phyloP scores from a whole-genome alignment of 2,888 invertebrate species.

The Caenorhabditis angaria region DNA sequence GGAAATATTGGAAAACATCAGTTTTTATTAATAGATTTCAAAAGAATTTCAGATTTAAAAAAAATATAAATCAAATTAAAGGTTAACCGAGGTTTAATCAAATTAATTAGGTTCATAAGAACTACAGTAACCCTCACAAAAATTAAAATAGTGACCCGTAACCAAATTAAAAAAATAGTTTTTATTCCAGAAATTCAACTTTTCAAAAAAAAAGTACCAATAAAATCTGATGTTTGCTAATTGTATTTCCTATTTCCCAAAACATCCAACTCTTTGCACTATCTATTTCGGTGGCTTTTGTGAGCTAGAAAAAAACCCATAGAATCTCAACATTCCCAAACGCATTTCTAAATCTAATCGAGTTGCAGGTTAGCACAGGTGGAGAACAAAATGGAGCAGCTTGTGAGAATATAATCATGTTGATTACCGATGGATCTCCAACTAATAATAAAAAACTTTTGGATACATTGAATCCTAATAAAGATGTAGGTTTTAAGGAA shows the following conservation, averaged over 20 bases:
- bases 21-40: too few relatives aligned
- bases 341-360: too few relatives aligned
- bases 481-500: constrained; percentile 71
- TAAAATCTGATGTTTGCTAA: constrained; percentile 1
- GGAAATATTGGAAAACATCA: neutral
- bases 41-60: too few relatives aligned
- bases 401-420: constrained; percentile 98
- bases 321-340: neutral
- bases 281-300: neutral
- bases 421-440: constrained; percentile 97
- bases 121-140: too few relatives aligned
- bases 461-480: constrained; percentile 87
- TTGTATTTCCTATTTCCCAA: neutral
- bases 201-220: neutral
- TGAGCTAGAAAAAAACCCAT: neutral
- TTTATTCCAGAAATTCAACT: neutral
- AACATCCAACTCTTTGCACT: neutral
- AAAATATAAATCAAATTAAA: too few relatives aligned
- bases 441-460: constrained; percentile 80
- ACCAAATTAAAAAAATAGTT: too few relatives aligned
- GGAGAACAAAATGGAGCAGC: constrained; percentile 30
- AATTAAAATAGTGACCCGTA: too few relatives aligned
- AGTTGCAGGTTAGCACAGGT: constrained; percentile 34
- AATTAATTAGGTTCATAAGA: too few relatives aligned
- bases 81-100: too few relatives aligned